Percentiles rank a stretch among this genome's conserved stretches.
These are phyloP conservation scores for Haliclystus octoradiatus DNA, from an alignment of 30 jellyfish, hydroid and myxozoan genomes.

Conservation along the genomic window DNA sequence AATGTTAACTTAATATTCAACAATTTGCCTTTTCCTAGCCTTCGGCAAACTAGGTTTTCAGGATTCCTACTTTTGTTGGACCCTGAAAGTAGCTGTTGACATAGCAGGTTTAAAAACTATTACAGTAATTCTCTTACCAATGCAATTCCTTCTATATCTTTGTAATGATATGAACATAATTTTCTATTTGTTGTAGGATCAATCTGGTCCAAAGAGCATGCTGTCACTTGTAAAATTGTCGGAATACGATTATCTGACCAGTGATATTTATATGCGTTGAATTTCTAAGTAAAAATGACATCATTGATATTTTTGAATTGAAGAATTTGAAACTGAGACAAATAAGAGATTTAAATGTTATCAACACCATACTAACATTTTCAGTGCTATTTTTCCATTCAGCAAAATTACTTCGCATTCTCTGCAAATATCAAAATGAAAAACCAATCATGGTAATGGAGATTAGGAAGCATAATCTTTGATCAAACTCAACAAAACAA, in stretches of 20 bases:
- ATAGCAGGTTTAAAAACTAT: neutral
- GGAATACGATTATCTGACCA: conserved; percentile 92
- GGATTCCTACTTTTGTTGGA: too few species aligned
- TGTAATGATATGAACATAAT: conserved; percentile 70
- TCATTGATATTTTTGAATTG: neutral
- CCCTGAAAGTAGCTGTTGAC: too few species aligned
- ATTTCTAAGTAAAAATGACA: conserved; percentile 31
- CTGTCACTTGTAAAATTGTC: conserved; percentile 74
- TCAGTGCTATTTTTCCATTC: conserved; percentile 63
- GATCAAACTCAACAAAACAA: too few species aligned
- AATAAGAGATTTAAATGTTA: neutral
- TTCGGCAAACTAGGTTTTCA: too few species aligned
- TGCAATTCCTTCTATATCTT: conserved; percentile 88
- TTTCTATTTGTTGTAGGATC: conserved; percentile 58
- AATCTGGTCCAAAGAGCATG: conserved; percentile 83
- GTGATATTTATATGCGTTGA: conserved; percentile 82
- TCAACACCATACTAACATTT: conserved; percentile 25
- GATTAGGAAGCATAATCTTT: too few species aligned
- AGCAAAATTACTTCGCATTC: conserved; percentile 69
- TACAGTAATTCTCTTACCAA: conserved; percentile 20
- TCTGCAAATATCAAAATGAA: conserved; percentile 13
- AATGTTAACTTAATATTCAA: too few species aligned
- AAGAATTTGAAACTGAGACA: neutral
- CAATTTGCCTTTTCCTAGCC: too few species aligned
- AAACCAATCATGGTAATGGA: neutral